Percentiles rank a stretch among this genome's conserved stretches.
These are phyloP conservation scores for Abscondita cerata DNA, from an alignment of 2,888 invertebrate species.

Conservation along the genomic window DNA sequence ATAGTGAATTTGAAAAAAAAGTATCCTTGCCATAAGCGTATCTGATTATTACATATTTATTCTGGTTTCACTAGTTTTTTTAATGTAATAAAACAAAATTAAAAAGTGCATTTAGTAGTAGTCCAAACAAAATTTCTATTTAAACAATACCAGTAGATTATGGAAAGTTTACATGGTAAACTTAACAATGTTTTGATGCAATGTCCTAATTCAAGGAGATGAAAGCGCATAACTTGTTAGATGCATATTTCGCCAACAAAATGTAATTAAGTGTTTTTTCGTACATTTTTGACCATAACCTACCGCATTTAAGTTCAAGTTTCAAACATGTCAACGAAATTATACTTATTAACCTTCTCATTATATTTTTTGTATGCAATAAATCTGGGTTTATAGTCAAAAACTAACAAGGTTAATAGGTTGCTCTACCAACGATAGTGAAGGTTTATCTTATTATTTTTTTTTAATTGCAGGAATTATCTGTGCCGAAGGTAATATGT, in stretches of 20 bases:
- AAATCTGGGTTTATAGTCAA: slow-evolving; percentile 6
- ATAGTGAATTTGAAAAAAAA: neutral
- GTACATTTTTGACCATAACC: slow-evolving; percentile 16
- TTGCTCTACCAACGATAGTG: neutral
- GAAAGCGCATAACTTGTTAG: slow-evolving; percentile 1
- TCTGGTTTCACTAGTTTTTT: neutral
- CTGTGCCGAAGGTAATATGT: slow-evolving; percentile 80
- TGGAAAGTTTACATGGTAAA: neutral
- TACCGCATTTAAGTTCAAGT: slow-evolving; percentile 2
- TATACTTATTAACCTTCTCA: slow-evolving; percentile 1
- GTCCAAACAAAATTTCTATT: neutral
- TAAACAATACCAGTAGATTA: neutral
- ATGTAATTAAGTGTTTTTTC: slow-evolving; percentile 2
- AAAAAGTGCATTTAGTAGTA: neutral
- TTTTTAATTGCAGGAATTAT: slow-evolving; percentile 70
- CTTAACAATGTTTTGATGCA: neutral
- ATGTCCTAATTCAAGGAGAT: slow-evolving; percentile 8
- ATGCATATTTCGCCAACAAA: neutral
- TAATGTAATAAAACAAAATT: neutral
- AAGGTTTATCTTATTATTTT: neutral
- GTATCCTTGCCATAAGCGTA: neutral
- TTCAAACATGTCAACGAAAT: neutral
- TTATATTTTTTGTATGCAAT: neutral
- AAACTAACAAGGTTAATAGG: slow-evolving; percentile 4
- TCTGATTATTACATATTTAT: neutral